phyloP scores from a whole-genome alignment of 1,140 invertebrate species.

The Leptinotarsa defecta region DNA sequence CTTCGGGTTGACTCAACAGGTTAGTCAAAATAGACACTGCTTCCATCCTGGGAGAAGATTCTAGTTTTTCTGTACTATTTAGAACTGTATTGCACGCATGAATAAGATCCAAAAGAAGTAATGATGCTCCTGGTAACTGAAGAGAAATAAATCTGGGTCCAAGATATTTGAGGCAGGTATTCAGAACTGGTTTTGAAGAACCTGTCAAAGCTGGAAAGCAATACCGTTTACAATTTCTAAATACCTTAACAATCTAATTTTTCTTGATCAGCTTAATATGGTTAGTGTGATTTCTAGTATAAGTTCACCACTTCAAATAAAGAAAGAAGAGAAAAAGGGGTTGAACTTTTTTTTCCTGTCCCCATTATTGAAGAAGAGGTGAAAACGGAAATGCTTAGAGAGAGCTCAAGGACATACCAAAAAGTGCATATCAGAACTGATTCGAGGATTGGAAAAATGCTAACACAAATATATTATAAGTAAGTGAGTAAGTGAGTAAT shows the following conservation, averaged over 20 bases:
- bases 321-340: too few relatives aligned
- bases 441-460: too few relatives aligned
- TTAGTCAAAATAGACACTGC: slow-evolving; percentile 90
- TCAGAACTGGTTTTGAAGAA: slow-evolving; percentile 65
- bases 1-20: slow-evolving; percentile 79
- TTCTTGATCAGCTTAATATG: background rate
- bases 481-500: too few relatives aligned
- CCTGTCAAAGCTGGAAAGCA: slow-evolving; percentile 61
- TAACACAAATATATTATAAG: too few relatives aligned
- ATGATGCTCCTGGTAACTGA: slow-evolving; percentile 84
- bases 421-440: too few relatives aligned
- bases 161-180: slow-evolving; percentile 64
- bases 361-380: too few relatives aligned
- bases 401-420: too few relatives aligned
- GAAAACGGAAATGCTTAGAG: too few relatives aligned
- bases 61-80: slow-evolving; percentile 76
- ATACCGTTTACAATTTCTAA: background rate
- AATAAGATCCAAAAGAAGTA: slow-evolving; percentile 88
- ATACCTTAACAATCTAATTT: background rate
- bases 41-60: slow-evolving; percentile 84
- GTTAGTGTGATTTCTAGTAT: too few relatives aligned
- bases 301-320: too few relatives aligned
- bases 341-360: too few relatives aligned
- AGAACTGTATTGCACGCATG: slow-evolving; percentile 87
- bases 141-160: slow-evolving; percentile 85